Base-by-base conservation (phyloP, 2,797 vertebrate genomes). In the Kryptopterus vitreolus region DNA sequence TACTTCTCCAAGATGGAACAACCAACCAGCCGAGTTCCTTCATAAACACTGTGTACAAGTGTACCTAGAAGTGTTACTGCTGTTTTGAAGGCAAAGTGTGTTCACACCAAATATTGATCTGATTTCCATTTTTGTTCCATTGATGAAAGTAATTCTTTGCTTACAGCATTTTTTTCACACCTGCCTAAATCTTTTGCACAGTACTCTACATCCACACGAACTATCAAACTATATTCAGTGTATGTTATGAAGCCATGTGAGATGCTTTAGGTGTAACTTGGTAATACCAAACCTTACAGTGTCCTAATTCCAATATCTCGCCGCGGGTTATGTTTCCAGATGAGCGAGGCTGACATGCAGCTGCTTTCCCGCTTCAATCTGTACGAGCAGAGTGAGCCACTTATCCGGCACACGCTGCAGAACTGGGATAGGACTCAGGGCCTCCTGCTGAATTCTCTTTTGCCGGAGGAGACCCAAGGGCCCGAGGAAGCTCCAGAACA, bases 391-490 rank as follows among this genome's bases (percentile, higher is more conserved):
- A 92, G 22, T 0, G 90, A 92, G 85, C 88, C 88, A 4, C 90
- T 91, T 0, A 71, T 98, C 0, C 15, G 79, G 0, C 89, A 88
- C 78, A 85, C 95, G 76, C 87, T 96, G 66, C 85, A 86, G 6
- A 87, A 84, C 88, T 98, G 97, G 97, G 94, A 99, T 90, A 90
- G 95, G 38, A 85, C 77, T 22, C 93, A 88, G 58, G 91, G 94
- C 13, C 1, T 87, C 0, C 76, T 95, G 70, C 48, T 92, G 62
- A 88, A 85, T 3, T 88, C 91, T 0, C 0, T 85, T 0, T 72
- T 79, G 4, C 3, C 63, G 0, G 92, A 95, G 2, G 92, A 94
- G 0, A 0, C 10, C 2, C 88, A 66, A 0, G 88, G 85, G 15
- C 52, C 70, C 0, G 91, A 94, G 0, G 94, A 95, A 1, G 81